These are phyloP conservation scores for Elephantulus edwardii DNA, from an alignment of 2,113 vertebrate genomes.

Conservation along the genomic window DNA sequence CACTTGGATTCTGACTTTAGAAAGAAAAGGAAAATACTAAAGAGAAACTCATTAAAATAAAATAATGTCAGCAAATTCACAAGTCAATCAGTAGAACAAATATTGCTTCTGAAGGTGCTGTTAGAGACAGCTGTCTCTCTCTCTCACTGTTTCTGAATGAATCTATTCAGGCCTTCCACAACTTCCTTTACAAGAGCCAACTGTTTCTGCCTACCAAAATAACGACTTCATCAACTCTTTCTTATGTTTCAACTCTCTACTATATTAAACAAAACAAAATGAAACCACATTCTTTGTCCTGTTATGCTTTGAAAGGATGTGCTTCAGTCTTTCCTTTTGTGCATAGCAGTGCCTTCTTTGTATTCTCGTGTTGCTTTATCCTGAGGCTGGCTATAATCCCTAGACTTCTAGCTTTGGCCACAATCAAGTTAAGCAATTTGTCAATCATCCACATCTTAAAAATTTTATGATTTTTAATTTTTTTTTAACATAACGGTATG, in stretches of 20 bases:
- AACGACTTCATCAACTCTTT: conserved; percentile 20
- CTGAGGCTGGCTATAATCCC: neutral
- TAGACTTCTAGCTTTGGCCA: conserved; percentile 48
- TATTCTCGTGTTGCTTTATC: neutral
- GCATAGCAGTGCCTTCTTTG: neutral
- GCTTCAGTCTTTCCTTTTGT: neutral
- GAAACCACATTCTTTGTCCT: conserved; percentile 22
- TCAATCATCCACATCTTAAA: conserved; percentile 53
- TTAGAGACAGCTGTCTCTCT: neutral
- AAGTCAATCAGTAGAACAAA: conserved; percentile 21
- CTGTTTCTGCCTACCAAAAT: conserved; percentile 12
- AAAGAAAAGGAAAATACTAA: neutral
- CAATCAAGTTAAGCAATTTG: conserved; percentile 32
- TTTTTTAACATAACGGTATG: conserved; percentile 17
- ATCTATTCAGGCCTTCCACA: conserved; percentile 28
- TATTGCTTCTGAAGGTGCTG: neutral
- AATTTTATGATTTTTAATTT: conserved; percentile 49
- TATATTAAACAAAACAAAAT: conserved; percentile 34
- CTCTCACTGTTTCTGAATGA: conserved; percentile 31
- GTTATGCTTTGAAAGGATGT: neutral
- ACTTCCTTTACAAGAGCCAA: neutral
- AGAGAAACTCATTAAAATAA: neutral
- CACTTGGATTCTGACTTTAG: neutral
- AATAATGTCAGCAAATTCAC: neutral
- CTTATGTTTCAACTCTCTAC: conserved; percentile 26